Base-by-base conservation (phyloP, 2,888 invertebrate species). In the Panzeria rudis region DNA sequence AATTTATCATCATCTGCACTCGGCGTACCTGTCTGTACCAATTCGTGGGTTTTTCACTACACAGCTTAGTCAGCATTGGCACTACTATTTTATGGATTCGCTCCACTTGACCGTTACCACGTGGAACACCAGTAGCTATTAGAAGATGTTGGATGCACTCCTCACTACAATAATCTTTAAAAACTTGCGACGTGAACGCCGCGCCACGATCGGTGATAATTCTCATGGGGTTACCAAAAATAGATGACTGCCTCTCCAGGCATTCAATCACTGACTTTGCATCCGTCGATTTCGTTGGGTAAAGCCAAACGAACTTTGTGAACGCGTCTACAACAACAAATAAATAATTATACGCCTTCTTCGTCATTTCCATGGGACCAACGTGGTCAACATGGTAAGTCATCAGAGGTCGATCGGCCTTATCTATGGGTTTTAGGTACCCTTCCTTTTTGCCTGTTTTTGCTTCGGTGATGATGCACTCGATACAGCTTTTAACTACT, bases 11-110 rank as follows among this genome's bases (percentile, higher is more conserved):
- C 25, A 17, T 62, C 11, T 75, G 64, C 2, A 75, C 66, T 1
- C 56, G 64, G 11, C 76, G 13, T 20, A 77, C 59, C 13, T 68
- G 77, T 47, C 56, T 66, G n/a, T 59, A 76, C 76, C 56, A 76
- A 32, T n/a, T 76, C 15, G 15, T 44, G 5, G 32, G 47, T 9
- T 56, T 44, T 13, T 66, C 44, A 17, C 17, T 32, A 11, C 52
- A 76, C 32, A 56, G 13, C 5, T 66, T 47, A 15, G 29, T 17
- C 23, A 52, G 20, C 25, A 73, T 44, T 7, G 38, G 35, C 20
- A 56, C 20, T 6, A 56, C 17, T 11, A 56, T 50, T 54, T 38
- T 69, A 9, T 59, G 64, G 6, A 76, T 56, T 15, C 76, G 64
- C n/a, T 76, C 76, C n/a, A 76, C 76, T 35, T 66, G 76, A 13